phyloP scores from a whole-genome alignment of 2,888 invertebrate species.

The Herminia tarsipennalis region DNA sequence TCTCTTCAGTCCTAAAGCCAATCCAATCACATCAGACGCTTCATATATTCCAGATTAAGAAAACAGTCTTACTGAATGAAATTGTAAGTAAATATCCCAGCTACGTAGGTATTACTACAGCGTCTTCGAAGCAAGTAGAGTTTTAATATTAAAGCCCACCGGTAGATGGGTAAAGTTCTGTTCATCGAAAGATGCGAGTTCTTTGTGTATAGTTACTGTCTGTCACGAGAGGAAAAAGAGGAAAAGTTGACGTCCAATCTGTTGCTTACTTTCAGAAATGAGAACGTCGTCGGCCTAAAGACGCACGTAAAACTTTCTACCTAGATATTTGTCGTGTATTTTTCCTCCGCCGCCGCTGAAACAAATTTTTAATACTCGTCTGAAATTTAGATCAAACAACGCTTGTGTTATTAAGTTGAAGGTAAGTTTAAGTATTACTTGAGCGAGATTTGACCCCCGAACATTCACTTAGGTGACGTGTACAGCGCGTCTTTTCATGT shows the following conservation, averaged over 20 bases:
- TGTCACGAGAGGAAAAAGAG: conserved; percentile 62
- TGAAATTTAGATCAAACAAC: conserved; percentile 35
- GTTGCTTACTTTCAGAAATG: conserved; percentile 74
- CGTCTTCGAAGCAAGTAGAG: conserved; percentile 31
- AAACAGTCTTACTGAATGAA: conserved; percentile 24
- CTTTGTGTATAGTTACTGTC: conserved; percentile 63
- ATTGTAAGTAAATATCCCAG: conserved; percentile 11
- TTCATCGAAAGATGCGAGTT: conserved; percentile 59
- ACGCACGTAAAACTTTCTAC: conserved; percentile 56
- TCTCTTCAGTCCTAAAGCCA: neutral
- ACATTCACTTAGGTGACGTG: conserved; percentile 48
- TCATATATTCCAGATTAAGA: conserved; percentile 24
- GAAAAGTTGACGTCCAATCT: conserved; percentile 75
- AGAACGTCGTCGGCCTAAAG: conserved; percentile 58
- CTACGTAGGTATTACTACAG: conserved; percentile 11
- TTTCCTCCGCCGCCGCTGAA: conserved; percentile 23
- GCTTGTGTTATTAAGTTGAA: conserved; percentile 31
- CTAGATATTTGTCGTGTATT: conserved; percentile 43
- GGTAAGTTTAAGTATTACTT: conserved; percentile 24
- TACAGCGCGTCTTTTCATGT: conserved; percentile 59
- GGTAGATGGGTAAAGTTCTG: conserved; percentile 56
- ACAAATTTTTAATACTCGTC: conserved; percentile 37
- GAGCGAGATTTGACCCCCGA: conserved; percentile 37
- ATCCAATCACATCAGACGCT: conserved; percentile 40
- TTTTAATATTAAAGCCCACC: conserved; percentile 50